Evolutionary conservation across 1,140 invertebrate species (phyloP).

Genomic region (Drosophila punjabiensis): DNA sequence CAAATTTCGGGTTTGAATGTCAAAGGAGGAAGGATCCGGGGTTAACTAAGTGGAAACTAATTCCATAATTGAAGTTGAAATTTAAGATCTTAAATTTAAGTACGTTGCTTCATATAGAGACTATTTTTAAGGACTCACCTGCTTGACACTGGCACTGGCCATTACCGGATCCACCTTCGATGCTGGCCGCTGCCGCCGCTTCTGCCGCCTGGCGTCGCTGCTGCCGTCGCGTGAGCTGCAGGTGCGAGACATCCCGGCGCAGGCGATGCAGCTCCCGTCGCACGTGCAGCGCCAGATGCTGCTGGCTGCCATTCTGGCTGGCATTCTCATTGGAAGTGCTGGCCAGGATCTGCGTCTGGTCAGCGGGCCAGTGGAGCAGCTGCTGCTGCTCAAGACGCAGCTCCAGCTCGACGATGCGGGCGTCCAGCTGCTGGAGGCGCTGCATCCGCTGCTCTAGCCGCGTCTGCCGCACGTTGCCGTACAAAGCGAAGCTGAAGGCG

Average conservation of each 20-base stretch:
- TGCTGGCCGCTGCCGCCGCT: slow-evolving; percentile 56
- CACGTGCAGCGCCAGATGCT: slow-evolving; percentile 55
- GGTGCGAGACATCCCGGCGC: slow-evolving; percentile 81
- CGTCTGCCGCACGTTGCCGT: slow-evolving; percentile 77
- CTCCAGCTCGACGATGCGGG: slow-evolving; percentile 79
- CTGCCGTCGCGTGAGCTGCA: slow-evolving; percentile 78
- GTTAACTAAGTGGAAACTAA: neutral
- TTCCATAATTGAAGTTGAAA: neutral
- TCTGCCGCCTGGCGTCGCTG: slow-evolving; percentile 75
- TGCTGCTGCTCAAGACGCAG: slow-evolving; percentile 71
- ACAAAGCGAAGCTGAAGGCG: slow-evolving; percentile 79
- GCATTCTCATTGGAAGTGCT: slow-evolving; percentile 27
- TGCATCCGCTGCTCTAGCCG: slow-evolving; percentile 74
- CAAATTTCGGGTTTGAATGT: neutral
- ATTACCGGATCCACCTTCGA: slow-evolving; percentile 30
- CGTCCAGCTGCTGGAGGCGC: slow-evolving; percentile 77
- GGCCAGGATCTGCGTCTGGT: slow-evolving; percentile 53
- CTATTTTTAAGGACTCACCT: slow-evolving; percentile 61
- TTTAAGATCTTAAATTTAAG: neutral
- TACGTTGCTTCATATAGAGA: no score
- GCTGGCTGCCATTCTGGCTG: slow-evolving; percentile 35
- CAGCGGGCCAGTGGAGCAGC: slow-evolving; percentile 66
- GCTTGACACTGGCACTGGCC: slow-evolving; percentile 80
- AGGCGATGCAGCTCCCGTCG: slow-evolving; percentile 81
- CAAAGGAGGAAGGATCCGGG: neutral